phyloP scores from a whole-genome alignment of 2,888 invertebrate genomes.

The Morpho helenor region DNA sequence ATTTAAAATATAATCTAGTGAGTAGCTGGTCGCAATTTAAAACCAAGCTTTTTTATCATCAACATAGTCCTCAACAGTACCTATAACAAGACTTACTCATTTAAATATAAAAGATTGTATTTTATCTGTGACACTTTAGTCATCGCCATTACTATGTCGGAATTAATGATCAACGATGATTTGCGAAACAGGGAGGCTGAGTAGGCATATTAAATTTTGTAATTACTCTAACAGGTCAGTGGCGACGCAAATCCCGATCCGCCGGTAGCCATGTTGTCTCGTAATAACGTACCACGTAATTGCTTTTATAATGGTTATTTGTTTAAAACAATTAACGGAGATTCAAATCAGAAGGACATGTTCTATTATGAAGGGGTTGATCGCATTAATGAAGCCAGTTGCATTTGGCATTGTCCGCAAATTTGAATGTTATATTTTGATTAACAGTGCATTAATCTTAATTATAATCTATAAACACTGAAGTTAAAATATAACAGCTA shows the following conservation, averaged over 20 bases:
- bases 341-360: slow-evolving; percentile 15
- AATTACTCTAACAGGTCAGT: slow-evolving; percentile 49
- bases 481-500: too few species aligned
- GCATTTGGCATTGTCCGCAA: too few species aligned
- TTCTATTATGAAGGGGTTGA: background rate
- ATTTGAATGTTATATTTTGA: too few species aligned
- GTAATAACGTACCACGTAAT: slow-evolving; percentile 18
- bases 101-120: too few species aligned
- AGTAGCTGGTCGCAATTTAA: too few species aligned
- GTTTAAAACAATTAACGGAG: slow-evolving; percentile 17
- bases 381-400: background rate
- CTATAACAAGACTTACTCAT: too few species aligned
- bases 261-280: slow-evolving; percentile 20
- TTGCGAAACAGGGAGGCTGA: slow-evolving; percentile 64
- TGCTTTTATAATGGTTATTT: slow-evolving; percentile 20
- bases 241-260: slow-evolving; percentile 31
- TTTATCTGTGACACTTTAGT: slow-evolving; percentile 5
- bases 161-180: slow-evolving; percentile 70
- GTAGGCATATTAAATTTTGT: slow-evolving; percentile 53
- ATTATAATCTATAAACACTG: too few species aligned
- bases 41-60: too few species aligned
- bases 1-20: too few species aligned
- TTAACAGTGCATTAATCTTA: too few species aligned
- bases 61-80: too few species aligned
- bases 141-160: slow-evolving; percentile 42